Evolutionary conservation across 1,140 invertebrate species (phyloP).

Genomic region (Aphaenogaster rudis): DNA sequence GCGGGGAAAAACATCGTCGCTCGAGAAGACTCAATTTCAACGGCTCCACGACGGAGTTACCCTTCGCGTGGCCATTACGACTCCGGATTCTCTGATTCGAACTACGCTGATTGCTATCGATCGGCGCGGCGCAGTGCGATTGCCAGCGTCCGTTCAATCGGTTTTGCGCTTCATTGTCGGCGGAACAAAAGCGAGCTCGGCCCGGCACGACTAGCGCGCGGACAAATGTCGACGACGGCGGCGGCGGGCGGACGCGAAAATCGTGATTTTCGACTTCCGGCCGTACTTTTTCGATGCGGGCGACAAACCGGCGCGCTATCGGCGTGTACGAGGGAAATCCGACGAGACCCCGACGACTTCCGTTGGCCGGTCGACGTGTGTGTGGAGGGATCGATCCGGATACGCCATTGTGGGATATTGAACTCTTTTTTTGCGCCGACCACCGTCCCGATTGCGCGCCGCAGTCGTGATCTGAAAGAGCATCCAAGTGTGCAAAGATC

Average conservation of each 20-base stretch:
- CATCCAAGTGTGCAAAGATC: slow-evolving; percentile 53
- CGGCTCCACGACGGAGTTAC: background rate
- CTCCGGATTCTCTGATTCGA: slow-evolving; percentile 36
- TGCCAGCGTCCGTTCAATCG: slow-evolving; percentile 69
- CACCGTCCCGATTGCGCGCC: slow-evolving; percentile 29
- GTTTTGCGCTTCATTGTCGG: slow-evolving; percentile 72
- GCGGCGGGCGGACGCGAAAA: slow-evolving; percentile 64
- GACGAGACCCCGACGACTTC: slow-evolving; percentile 70
- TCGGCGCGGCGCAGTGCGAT: slow-evolving; percentile 57
- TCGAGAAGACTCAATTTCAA: slow-evolving; percentile 41
- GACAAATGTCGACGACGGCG: slow-evolving; percentile 69
- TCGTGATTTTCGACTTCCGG: slow-evolving; percentile 74
- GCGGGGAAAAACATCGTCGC: background rate
- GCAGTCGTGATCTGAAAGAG: slow-evolving; percentile 46
- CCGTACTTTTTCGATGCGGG: slow-evolving; percentile 64
- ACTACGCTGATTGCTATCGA: slow-evolving; percentile 68
- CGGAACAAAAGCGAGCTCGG: slow-evolving; percentile 71
- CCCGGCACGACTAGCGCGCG: slow-evolving; percentile 30
- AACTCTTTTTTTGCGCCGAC: slow-evolving; percentile 62
- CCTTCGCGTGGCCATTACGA: background rate
- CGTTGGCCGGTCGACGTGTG: slow-evolving; percentile 40
- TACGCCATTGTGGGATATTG: slow-evolving; percentile 70
- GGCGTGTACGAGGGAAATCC: slow-evolving; percentile 69
- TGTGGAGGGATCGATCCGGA: slow-evolving; percentile 57
- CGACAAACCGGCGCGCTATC: slow-evolving; percentile 70